Evolutionary conservation across 2,797 vertebrate species (phyloP).

Genomic region (Crocodylus rhombifer): DNA sequence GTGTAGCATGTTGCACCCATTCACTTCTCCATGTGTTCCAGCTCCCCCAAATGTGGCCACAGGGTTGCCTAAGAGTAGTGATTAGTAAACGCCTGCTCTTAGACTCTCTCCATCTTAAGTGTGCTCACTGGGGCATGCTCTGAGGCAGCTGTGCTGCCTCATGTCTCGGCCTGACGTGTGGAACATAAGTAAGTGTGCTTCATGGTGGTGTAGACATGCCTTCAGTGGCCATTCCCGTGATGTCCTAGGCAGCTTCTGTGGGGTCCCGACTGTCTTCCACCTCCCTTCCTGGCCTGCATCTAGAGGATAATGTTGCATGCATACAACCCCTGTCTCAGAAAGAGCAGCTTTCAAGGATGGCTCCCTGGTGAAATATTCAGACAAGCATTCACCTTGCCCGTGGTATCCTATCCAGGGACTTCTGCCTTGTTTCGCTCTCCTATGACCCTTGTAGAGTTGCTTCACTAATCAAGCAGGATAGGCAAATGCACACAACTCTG

Average conservation of each 20-base stretch:
- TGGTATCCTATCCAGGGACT: neutral
- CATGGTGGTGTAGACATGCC: no score
- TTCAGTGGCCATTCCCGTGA: neutral
- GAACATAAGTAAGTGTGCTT: no score
- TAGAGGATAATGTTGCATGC: neutral
- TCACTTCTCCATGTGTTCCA: no score
- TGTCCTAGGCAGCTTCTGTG: neutral
- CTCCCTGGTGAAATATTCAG: neutral
- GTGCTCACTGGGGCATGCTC: neutral
- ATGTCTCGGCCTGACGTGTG: no score
- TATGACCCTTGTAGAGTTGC: fast-evolving
- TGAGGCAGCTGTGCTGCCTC: neutral
- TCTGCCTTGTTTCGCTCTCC: neutral
- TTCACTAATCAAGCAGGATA: neutral
- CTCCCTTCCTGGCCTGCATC: neutral
- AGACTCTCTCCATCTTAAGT: no score
- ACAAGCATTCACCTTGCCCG: neutral
- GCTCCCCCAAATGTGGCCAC: no score
- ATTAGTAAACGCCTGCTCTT: no score
- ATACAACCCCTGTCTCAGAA: neutral
- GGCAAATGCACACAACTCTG: neutral
- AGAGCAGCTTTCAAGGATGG: neutral
- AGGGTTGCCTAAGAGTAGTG: no score
- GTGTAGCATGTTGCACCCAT: no score
- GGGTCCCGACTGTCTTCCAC: neutral